phyloP scores from a whole-genome alignment of 2,113 vertebrate species.

The Clarias gariepinus region DNA sequence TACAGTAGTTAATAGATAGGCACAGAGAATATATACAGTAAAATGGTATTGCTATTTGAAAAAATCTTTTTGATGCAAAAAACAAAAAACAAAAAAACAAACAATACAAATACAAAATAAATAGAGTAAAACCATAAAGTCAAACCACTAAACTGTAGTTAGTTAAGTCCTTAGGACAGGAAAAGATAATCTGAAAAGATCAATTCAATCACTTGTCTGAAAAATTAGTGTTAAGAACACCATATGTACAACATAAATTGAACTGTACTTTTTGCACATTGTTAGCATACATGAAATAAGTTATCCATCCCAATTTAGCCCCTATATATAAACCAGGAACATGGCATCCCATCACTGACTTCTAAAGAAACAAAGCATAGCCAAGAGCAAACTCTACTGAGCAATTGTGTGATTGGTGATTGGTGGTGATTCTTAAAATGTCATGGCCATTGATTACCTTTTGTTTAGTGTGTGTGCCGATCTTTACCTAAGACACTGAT shows the following conservation, averaged over 20 bases:
- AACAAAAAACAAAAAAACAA: not conserved
- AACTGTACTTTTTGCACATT: not conserved
- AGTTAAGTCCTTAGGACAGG: not conserved
- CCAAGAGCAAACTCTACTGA: not conserved
- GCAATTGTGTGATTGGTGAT: conserved; percentile 6
- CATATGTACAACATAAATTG: not conserved
- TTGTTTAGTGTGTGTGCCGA: conserved; percentile 32
- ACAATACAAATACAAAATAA: too few relatives aligned
- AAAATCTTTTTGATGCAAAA: not conserved
- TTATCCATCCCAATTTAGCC: not conserved
- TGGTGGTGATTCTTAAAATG: conserved; percentile 30
- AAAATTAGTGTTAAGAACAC: not conserved
- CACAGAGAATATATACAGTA: not conserved
- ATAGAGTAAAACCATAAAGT: not conserved
- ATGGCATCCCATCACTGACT: not conserved
- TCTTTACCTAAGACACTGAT: conserved; percentile 9
- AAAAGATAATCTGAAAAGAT: not conserved
- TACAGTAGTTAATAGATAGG: not conserved
- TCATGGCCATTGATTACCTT: conserved; percentile 36
- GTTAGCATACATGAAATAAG: not conserved
- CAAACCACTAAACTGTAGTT: not conserved
- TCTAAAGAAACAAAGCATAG: not conserved
- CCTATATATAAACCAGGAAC: not conserved
- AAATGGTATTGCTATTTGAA: not conserved
- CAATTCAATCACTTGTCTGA: not conserved